phyloP scores from a whole-genome alignment of 2,113 vertebrate species.

The Varanus salvator region DNA sequence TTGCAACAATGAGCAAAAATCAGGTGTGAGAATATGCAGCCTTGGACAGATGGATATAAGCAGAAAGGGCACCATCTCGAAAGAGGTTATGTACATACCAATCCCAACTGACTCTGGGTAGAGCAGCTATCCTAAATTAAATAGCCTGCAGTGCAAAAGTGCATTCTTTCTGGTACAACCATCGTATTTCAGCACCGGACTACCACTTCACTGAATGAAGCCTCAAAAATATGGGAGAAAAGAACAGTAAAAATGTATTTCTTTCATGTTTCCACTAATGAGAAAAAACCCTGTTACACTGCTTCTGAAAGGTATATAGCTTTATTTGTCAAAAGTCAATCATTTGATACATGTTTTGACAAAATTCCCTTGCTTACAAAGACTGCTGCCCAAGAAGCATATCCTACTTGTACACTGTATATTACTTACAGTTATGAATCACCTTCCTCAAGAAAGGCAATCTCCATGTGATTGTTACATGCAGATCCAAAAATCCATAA shows the following conservation, averaged over 20 bases:
- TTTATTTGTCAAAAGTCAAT: background rate
- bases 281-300: background rate
- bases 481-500: background rate
- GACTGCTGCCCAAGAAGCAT: background rate
- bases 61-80: background rate
- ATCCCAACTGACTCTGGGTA: background rate
- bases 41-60: background rate
- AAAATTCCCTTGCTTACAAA: background rate
- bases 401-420: too few species aligned
- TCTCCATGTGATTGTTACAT: background rate
- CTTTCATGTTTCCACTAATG: background rate
- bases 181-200: background rate
- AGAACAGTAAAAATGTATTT: background rate
- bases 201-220: too few species aligned
- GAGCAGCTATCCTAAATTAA: background rate
- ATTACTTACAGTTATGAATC: too few species aligned
- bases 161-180: background rate
- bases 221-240: background rate
- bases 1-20: background rate
- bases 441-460: background rate
- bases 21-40: background rate
- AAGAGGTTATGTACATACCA: background rate
- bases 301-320: background rate
- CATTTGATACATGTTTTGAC: background rate
- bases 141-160: background rate